Base-by-base conservation (phyloP, 92 coral and sea anemone genomes). In the Galaxea fascicularis region DNA sequence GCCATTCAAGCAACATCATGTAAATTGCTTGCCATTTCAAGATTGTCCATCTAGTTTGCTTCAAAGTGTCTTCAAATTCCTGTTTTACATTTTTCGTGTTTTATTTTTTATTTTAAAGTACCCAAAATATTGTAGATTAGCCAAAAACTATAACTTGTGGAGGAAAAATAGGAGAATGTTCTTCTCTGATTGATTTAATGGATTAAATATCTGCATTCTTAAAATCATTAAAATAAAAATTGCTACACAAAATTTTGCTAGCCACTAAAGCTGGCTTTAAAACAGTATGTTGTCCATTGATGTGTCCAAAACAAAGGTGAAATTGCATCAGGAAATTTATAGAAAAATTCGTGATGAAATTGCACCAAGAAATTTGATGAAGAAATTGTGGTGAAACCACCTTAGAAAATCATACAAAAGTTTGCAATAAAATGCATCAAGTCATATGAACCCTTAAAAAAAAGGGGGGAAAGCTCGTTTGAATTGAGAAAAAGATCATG, bases 231-330 rank as follows among this genome's bases (percentile, higher is more conserved):
- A 70, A 82, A 82, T 82, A 82, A 82, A n/a, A 82, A 82, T 58
- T 70, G 70, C 78, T 41, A 26, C 21, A 25, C 41, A 72, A 82
- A 82, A 69, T 67, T 69, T 53, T 21, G 68, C 86, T 27, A 20
- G 86, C 77, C 59, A 53, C 41, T 46, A 70, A 54, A 46, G 78
- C 67, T 82, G 71, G 78, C 58, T 82, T 69, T 25, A 70, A 71
- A 65, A 58, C 56, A 54, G 70, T 70, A 65, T 82, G 86, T 82
- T 82, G 86, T 82, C 39, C 70, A 49, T 82, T 51, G 51, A 53
- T 82, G 78, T 82, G 56, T 71, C 78, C 68, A 82, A 82, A 81
- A 82, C 28, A 28, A 70, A 39, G 84, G 68, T 64, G 84, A 79
- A 79, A 79, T 79, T 79, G 30, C 75, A 66, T 49, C 56, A 77